These are phyloP conservation scores for Antechinus flavipes DNA, from an alignment of 2,113 vertebrate species.

Conservation along the genomic window DNA sequence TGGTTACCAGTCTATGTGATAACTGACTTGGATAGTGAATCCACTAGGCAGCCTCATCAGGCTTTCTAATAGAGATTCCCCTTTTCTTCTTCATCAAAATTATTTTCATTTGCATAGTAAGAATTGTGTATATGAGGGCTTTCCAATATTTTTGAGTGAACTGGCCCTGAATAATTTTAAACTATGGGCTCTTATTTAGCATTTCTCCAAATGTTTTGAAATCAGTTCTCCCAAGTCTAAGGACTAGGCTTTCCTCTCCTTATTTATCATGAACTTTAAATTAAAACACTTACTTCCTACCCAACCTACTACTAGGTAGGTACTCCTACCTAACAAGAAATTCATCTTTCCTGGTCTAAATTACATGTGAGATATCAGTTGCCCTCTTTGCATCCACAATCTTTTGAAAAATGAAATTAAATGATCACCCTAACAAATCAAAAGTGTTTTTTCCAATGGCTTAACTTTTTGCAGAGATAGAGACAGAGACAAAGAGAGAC, in stretches of 20 bases:
- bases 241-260: not conserved
- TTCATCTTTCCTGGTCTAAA: not conserved
- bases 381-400: not conserved
- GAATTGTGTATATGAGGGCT: not conserved
- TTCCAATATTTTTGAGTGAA: not conserved
- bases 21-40: not conserved
- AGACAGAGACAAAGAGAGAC: not conserved
- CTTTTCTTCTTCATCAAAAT: not conserved
- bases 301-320: no score
- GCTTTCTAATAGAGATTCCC: not conserved
- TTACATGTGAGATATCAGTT: not conserved
- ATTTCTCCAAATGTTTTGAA: not conserved
- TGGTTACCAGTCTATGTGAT: not conserved
- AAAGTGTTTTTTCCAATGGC: not conserved
- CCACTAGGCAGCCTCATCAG: not conserved
- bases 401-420: not conserved
- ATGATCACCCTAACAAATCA: not conserved
- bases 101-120: not conserved
- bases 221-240: not conserved
- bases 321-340: not conserved
- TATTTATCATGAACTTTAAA: not conserved
- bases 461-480: not conserved
- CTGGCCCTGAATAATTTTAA: not conserved
- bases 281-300: not conserved
- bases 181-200: not conserved